Percentiles rank a stretch among this genome's conserved stretches.
phyloP scores from a whole-genome alignment of 2,797 vertebrate genomes.

The Leptatherina wallacei region DNA sequence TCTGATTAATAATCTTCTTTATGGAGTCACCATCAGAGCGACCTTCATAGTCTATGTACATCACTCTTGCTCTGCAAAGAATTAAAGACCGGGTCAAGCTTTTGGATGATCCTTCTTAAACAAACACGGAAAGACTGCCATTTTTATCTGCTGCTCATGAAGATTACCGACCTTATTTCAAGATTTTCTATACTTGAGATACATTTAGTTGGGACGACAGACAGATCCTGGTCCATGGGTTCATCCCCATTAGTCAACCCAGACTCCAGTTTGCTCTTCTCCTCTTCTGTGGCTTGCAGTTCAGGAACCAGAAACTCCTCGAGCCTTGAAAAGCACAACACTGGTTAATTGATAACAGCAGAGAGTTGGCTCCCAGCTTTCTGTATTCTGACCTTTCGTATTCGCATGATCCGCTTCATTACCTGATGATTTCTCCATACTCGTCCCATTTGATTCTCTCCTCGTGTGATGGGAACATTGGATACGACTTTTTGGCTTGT shows the following conservation, averaged over 20 bases:
- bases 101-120: background rate
- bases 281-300: constrained; percentile 97
- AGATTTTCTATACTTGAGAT: constrained; percentile 91
- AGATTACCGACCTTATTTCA: constrained; percentile 92
- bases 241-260: constrained; percentile 96
- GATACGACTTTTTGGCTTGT: constrained; percentile 98
- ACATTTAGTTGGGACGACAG: constrained; percentile 97
- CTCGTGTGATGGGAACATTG: constrained; percentile 97
- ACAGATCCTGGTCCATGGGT: constrained; percentile 97
- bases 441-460: constrained; percentile 99
- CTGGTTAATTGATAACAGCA: background rate
- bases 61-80: constrained; percentile 88
- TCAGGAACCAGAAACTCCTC: constrained; percentile 99
- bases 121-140: background rate
- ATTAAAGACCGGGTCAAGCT: background rate
- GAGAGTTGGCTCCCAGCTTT: background rate
- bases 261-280: constrained; percentile 95
- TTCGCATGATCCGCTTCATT: constrained; percentile 11
- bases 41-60: constrained; percentile 98
- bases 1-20: constrained; percentile 99
- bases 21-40: constrained; percentile 98
- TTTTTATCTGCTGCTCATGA: background rate
- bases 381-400: background rate
- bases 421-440: constrained; percentile 99
- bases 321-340: constrained; percentile 80